Evolutionary conservation across 2,888 invertebrate genomes (phyloP), one percentile per base, ranked within the genome.

Genomic region (Periphyllus acericola): DNA sequence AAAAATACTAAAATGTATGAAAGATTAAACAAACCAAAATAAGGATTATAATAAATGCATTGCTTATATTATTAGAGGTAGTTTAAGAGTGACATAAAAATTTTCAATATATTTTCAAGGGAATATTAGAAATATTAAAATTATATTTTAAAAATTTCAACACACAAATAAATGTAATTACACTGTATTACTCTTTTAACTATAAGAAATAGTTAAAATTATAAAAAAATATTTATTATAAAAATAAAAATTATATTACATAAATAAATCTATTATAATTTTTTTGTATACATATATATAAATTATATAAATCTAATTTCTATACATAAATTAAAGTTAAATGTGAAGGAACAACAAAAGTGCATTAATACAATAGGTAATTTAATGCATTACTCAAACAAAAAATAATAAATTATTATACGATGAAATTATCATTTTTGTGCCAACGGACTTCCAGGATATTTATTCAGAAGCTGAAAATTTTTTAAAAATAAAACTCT

Each of bases 381-480:
- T 71, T 52, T 32, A 40, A 68, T 68, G 19, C 32, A 84, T 46
- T 34, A 76, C 29, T 75, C 29, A 55, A 83, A 83, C 14, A 84
- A 76, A 46, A n/a, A 9, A 79, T 36, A 83, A 36, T 40, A 40
- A 80, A 40, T 75, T 29, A 71, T 17, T 60, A 52, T 60, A 83
- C 21, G 66, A 68, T 46, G 19, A 87, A n/a, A 74, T 81, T 46
- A 66, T 80, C 2, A 86, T 72, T 86, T 86, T 80, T 75, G 72
- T 40, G 71, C 8, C 29, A 86, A 29, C 11, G 87, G 87, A 74
- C 75, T 80, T 46, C 87, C 87, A 75, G 87, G 87, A 66, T 72
- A 81, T 81, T 81, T 87, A 75, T 87, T 87, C 66, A 87, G 75
- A 40, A 87, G 81, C 87, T 87, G 46, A 87, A 87, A 87, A 29